Base-by-base conservation (phyloP, 1,140 invertebrate species). In the Littorina saxatilis region DNA sequence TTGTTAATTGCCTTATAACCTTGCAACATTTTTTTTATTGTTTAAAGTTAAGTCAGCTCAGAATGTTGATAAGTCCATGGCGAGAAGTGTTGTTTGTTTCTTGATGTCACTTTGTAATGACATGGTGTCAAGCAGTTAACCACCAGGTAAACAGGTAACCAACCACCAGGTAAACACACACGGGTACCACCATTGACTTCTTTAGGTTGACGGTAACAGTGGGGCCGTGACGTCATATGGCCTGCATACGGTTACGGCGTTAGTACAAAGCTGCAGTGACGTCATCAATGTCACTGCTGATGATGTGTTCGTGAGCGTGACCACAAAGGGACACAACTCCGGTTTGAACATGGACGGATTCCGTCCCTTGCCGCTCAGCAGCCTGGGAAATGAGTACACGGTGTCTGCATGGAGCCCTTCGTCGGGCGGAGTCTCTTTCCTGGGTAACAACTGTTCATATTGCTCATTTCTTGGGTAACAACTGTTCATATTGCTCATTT, bases 291-390 rank as follows among this genome's bases (percentile, higher is more conserved):
- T 68, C 63, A 68, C 37, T 35, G 39, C 15, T 17, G 17, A 37
- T 17, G 63, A 68, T 20, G 32, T 15, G 20, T 68, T 37, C 63
- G 17, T 35, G 1, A 35, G 32, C 11, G 13, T 68, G 4, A 35
- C 20, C 32, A 68, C 63, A 32, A 68, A 68, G 63, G 63, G 63
- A 29, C 63, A 68, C 1, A 68, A 68, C 63, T 68, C 63, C 20
- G 63, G 9, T 11, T 37, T 37, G 35, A 68, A 68, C 63, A 68
- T 68, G 63, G 63, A 68, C 35, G 63, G 63, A 35, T 68, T 68
- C 35, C 32, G 63, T 39, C 63, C 63, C 63, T 27, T 68, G 63
- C 63, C 63, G 2, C 63, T 23, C 63, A 68, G 63, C 2, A 32
- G 35, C 35, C 63, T 68, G 35, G 63, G 63, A 4, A 68, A 20